phyloP scores from a whole-genome alignment of 2,888 invertebrate genomes.

The Himalopsyche kuldschensis region DNA sequence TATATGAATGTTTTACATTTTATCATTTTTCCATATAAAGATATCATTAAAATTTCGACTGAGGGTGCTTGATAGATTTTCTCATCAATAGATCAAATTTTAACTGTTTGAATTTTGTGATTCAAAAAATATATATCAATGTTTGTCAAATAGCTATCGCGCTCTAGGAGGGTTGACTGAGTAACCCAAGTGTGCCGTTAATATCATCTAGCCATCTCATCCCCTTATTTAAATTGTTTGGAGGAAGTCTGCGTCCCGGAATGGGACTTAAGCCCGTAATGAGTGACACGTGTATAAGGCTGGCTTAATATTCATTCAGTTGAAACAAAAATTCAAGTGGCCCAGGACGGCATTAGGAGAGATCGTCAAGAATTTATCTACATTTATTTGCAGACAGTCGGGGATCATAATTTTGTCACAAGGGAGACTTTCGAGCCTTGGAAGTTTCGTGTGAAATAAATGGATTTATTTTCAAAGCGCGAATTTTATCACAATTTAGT shows the following conservation, averaged over 20 bases:
- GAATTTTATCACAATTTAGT: no score
- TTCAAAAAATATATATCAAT: no score
- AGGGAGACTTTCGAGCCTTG: not conserved
- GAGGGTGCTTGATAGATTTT: no score
- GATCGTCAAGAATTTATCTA: not conserved
- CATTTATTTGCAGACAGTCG: not conserved
- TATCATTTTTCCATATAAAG: no score
- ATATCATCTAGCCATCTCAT: not conserved
- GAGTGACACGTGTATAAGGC: not conserved
- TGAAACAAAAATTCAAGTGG: not conserved
- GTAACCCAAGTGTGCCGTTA: not conserved
- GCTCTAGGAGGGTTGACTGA: no score
- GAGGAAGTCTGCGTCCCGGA: not conserved
- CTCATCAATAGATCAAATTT: no score
- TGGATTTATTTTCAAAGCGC: no score
- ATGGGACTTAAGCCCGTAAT: not conserved
- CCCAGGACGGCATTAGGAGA: not conserved
- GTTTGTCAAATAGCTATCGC: no score
- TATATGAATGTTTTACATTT: no score
- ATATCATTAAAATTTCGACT: no score
- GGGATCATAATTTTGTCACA: not conserved
- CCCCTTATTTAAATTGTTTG: not conserved
- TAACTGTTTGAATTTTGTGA: no score
- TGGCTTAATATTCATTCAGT: not conserved
- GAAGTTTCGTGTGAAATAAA: not conserved